phyloP scores from a whole-genome alignment of 2,888 invertebrate genomes.

The Stenichneumon culpator region DNA sequence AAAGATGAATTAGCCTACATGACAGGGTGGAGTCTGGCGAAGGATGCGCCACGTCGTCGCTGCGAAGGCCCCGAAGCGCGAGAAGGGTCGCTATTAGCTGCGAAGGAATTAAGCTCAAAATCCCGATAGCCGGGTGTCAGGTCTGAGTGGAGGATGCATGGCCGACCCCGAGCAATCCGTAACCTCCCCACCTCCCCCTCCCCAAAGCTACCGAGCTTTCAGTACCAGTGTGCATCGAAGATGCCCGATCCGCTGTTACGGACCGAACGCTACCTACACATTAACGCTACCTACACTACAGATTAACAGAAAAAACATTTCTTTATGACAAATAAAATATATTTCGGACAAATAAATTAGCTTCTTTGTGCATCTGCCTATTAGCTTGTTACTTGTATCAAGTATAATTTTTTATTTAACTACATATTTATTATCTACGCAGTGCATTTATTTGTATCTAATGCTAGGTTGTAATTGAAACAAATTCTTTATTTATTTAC shows the following conservation, averaged over 20 bases:
- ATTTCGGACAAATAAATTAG: no score
- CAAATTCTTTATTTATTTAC: no score
- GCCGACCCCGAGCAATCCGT: conserved; percentile 8
- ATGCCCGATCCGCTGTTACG: conserved; percentile 25
- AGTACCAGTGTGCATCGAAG: conserved; percentile 31
- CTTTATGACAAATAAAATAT: no score
- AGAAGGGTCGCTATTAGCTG: conserved; percentile 18
- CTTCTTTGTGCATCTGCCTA: no score
- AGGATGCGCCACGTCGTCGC: conserved; percentile 1
- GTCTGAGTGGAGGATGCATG: conserved; percentile 10
- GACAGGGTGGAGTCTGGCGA: conserved; percentile 13
- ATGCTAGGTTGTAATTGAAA: no score
- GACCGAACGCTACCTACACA: not conserved
- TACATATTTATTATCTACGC: no score
- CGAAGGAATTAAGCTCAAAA: conserved; percentile 28
- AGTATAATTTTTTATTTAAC: no score
- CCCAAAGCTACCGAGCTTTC: not conserved
- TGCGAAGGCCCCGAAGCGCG: conserved; percentile 2
- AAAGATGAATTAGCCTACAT: conserved; percentile 40
- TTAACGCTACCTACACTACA: not conserved
- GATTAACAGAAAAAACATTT: no score
- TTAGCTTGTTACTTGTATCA: no score
- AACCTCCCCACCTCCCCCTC: conserved; percentile 3
- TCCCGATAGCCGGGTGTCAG: not conserved
- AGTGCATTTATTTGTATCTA: no score